phyloP scores from a whole-genome alignment of 2,888 invertebrate genomes.

The Papilio demoleus region DNA sequence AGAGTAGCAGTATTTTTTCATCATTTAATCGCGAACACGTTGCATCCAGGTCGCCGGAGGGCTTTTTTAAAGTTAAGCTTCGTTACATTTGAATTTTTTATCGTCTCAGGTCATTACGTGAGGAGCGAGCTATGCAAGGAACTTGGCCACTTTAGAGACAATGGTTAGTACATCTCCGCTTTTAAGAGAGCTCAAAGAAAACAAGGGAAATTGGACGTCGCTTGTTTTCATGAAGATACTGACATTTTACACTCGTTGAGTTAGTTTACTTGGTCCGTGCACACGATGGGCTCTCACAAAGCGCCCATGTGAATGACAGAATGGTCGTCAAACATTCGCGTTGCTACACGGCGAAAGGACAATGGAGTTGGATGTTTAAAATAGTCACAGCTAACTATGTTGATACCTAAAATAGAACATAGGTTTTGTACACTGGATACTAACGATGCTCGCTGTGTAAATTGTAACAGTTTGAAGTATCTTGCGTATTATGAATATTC shows the following conservation, averaged over 20 bases:
- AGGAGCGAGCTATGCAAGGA: slow-evolving; percentile 28
- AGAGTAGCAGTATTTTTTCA: slow-evolving; percentile 16
- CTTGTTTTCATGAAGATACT: slow-evolving; percentile 23
- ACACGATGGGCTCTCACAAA: slow-evolving; percentile 26
- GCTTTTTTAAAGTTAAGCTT: slow-evolving; percentile 26
- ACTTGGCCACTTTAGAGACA: slow-evolving; percentile 37
- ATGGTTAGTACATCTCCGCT: slow-evolving; percentile 27
- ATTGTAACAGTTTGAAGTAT: no score
- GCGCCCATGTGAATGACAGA: slow-evolving; percentile 35
- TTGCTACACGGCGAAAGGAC: slow-evolving; percentile 14
- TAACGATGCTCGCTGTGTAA: no score
- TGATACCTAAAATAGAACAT: slow-evolving; percentile 12
- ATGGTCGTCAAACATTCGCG: slow-evolving; percentile 34
- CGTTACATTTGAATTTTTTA: slow-evolving; percentile 39
- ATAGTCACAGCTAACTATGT: not conserved
- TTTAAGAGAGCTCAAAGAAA: slow-evolving; percentile 38
- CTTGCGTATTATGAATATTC: no score
- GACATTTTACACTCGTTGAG: slow-evolving; percentile 38
- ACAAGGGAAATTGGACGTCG: slow-evolving; percentile 38
- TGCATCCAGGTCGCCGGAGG: slow-evolving; percentile 30
- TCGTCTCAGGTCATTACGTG: slow-evolving; percentile 39
- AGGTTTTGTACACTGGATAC: not conserved
- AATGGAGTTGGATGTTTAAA: slow-evolving; percentile 9
- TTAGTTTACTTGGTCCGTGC: slow-evolving; percentile 31
- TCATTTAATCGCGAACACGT: slow-evolving; percentile 29